Evolutionary conservation across 35 echinoderm and acorn worm genomes (phyloP).

Genomic region (Patiria miniata): DNA sequence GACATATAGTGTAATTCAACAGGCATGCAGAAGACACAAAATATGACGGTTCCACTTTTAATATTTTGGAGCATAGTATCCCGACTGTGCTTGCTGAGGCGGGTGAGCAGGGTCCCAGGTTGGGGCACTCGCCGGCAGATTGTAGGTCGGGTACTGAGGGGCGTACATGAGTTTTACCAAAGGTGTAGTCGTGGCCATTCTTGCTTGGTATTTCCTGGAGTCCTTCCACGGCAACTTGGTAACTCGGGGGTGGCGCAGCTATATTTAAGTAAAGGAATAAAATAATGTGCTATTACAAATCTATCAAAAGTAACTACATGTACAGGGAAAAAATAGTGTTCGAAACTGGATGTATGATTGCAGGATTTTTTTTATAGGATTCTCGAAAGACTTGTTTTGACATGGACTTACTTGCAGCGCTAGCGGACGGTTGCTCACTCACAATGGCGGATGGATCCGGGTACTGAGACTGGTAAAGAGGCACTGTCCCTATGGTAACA

Average conservation of each 20-base stretch:
- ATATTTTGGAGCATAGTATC: too few species aligned
- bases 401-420: not conserved
- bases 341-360: too few species aligned
- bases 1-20: too few species aligned
- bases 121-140: not conserved
- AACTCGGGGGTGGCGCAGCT: slow-evolving; percentile 45
- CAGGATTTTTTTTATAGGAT: too few species aligned
- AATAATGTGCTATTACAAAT: not conserved
- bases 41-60: too few species aligned
- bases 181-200: slow-evolving; percentile 43
- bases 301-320: too few species aligned
- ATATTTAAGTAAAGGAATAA: not conserved
- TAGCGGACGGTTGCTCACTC: slow-evolving; percentile 1
- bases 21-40: too few species aligned
- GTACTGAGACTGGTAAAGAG: not conserved
- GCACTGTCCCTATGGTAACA: slow-evolving; percentile 51
- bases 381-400: too few species aligned
- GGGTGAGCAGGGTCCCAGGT: not conserved
- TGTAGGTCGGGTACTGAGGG: slow-evolving; percentile 56
- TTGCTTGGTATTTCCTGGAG: slow-evolving; percentile 56
- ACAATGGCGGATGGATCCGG: not conserved
- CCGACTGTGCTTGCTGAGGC: not conserved
- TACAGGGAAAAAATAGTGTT: too few species aligned
- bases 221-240: slow-evolving; percentile 53
- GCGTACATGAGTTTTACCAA: slow-evolving; percentile 59